Percentiles rank a stretch among this genome's conserved stretches.
Evolutionary conservation across 2,113 vertebrate species (phyloP).

Genomic region (Colinus virginianus): DNA sequence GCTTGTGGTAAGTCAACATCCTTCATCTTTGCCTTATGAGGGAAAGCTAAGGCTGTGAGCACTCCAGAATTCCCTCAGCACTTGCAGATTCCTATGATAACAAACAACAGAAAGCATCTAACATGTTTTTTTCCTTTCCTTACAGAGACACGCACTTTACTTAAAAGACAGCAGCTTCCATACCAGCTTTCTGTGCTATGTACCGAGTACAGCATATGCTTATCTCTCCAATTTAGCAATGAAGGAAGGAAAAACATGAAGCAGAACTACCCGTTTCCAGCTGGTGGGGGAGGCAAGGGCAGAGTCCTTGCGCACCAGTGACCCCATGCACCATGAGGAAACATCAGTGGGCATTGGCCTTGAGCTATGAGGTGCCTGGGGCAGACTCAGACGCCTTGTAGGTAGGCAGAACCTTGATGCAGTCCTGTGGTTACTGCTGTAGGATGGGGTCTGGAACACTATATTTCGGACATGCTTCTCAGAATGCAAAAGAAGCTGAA

Average conservation of each 20-base stretch:
- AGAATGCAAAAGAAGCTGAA: background rate
- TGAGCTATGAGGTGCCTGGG: background rate
- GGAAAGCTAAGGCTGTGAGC: conserved; percentile 58
- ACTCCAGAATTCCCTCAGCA: conserved; percentile 55
- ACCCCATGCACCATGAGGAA: background rate
- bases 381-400: background rate
- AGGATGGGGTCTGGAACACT: background rate
- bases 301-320: background rate
- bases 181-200: background rate
- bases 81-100: conserved; percentile 69
- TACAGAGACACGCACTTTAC: conserved; percentile 48
- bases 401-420: background rate
- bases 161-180: background rate
- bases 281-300: background rate
- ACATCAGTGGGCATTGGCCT: background rate
- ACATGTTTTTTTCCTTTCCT: conserved; percentile 53
- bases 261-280: background rate
- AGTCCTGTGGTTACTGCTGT: background rate
- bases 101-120: conserved; percentile 54
- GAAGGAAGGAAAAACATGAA: background rate
- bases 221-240: background rate
- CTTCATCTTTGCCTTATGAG: conserved; percentile 75
- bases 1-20: conserved; percentile 71
- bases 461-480: background rate
- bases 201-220: background rate